A percentile compares a stretch with the other conserved stretches of the same genome.
phyloP scores from a whole-genome alignment of 2,888 invertebrate species.

The Tenthredo livida region DNA sequence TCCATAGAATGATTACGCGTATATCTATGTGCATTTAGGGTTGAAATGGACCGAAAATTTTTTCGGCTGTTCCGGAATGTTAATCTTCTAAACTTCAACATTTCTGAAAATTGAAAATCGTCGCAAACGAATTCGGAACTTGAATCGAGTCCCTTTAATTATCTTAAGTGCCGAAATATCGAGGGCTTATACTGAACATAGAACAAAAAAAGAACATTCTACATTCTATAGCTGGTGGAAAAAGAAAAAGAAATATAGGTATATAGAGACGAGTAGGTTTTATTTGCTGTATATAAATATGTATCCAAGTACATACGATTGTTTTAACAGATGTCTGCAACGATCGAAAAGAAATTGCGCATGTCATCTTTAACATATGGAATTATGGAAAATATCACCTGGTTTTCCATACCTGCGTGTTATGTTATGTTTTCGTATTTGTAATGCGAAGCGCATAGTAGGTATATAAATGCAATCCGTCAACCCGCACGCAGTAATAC shows the following conservation, averaged over 20 bases:
- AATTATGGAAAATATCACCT: conserved; percentile 14
- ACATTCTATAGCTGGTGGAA: neutral
- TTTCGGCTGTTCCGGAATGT: too few relatives aligned
- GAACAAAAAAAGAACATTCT: neutral
- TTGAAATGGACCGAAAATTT: neutral
- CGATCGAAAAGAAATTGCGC: neutral
- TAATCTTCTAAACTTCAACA: too few relatives aligned
- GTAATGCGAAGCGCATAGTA: neutral
- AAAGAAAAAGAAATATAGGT: neutral
- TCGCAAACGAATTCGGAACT: too few relatives aligned
- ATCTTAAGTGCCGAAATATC: neutral
- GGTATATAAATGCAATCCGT: neutral
- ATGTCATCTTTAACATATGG: neutral
- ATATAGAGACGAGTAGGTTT: neutral
- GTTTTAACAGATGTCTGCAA: conserved; percentile 25
- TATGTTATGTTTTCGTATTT: conserved; percentile 23
- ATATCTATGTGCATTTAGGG: neutral
- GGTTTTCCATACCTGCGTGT: conserved; percentile 32
- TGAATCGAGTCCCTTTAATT: too few relatives aligned
- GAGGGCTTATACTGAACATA: neutral
- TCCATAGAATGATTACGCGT: neutral
- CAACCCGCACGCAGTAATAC: conserved; percentile 60
- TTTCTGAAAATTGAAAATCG: too few relatives aligned
- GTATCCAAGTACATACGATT: neutral
- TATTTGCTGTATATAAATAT: conserved; percentile 33